Evolutionary conservation across 2,888 invertebrate species (phyloP).

Genomic region (Heliconius ismenius): DNA sequence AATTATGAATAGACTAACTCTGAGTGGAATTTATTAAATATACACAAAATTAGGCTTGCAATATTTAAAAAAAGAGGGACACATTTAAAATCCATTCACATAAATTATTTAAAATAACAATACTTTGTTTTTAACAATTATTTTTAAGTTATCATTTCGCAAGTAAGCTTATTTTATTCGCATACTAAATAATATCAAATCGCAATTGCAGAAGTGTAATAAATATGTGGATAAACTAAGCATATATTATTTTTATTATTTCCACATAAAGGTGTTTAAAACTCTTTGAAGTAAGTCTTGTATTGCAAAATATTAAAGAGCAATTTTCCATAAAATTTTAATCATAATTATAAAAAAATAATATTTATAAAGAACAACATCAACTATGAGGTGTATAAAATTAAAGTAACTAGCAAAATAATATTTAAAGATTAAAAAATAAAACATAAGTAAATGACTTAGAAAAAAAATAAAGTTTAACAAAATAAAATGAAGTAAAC

Average conservation of each 20-base stretch:
- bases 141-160: background rate
- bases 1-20: no score
- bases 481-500: no score
- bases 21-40: no score
- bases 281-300: background rate
- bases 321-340: background rate
- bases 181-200: background rate
- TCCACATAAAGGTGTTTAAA: background rate
- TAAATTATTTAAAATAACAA: background rate
- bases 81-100: background rate
- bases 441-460: background rate
- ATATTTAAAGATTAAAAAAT: background rate
- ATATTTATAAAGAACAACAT: background rate
- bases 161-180: background rate
- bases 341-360: background rate
- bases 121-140: background rate
- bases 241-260: no score
- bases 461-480: background rate
- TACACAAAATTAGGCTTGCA: no score
- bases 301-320: slow-evolving; percentile 1
- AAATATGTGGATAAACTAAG: no score
- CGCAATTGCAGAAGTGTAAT: background rate
- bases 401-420: background rate
- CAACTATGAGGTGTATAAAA: background rate
- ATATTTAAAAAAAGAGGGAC: no score